A percentile compares a stretch with the other conserved stretches of the same genome.
phyloP scores from a whole-genome alignment of 2,113 vertebrate genomes.

The Seriola aureovittata region DNA sequence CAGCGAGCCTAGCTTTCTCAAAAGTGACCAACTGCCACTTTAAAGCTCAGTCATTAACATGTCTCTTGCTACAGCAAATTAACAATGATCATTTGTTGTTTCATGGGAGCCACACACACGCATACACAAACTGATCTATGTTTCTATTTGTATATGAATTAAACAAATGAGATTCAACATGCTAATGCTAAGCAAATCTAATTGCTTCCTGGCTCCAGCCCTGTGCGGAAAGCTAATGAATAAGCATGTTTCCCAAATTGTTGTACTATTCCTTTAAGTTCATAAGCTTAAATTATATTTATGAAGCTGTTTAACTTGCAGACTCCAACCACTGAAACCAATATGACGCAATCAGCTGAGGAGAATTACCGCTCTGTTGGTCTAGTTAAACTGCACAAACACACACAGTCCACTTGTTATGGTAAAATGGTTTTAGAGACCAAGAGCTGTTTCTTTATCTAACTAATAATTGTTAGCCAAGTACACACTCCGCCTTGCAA shows the following conservation, averaged over 20 bases:
- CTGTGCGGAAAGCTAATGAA: background rate
- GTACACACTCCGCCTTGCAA: background rate
- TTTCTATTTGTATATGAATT: background rate
- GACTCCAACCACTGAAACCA: background rate
- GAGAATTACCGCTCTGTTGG: background rate
- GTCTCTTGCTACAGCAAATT: background rate
- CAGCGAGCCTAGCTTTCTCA: background rate
- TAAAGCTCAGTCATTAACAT: background rate
- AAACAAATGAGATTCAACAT: background rate
- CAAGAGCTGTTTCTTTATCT: slow-evolving; percentile 1
- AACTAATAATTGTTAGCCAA: background rate
- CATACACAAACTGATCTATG: background rate
- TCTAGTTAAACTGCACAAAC: background rate
- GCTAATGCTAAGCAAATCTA: background rate
- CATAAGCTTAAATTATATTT: background rate
- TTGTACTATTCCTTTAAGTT: background rate
- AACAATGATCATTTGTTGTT: background rate
- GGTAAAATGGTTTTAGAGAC: background rate
- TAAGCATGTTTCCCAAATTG: background rate
- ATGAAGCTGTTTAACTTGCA: background rate
- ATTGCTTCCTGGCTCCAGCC: background rate
- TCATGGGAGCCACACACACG: background rate
- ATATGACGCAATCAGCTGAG: background rate
- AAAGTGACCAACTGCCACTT: background rate
- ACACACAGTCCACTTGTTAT: background rate